These are phyloP conservation scores for Philopotamus ludificatus DNA, from an alignment of 1,140 invertebrate species.

Conservation along the genomic window DNA sequence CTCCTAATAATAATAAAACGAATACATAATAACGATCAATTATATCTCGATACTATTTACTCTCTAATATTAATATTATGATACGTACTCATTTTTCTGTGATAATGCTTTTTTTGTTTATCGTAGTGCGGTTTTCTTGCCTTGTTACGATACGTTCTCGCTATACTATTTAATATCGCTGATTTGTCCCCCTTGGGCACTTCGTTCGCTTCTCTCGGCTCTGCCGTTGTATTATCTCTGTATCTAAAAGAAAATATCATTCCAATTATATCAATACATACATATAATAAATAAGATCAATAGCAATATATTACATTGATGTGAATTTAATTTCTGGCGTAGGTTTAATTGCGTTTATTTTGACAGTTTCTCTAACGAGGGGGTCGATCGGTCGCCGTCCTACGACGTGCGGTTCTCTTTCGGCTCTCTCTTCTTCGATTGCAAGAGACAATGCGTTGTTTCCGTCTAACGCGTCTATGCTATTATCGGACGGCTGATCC, in stretches of 20 bases:
- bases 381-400: slow-evolving; percentile 43
- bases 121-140: slow-evolving; percentile 45
- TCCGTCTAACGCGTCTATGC: slow-evolving; percentile 63
- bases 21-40: neutral
- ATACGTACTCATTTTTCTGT: slow-evolving; percentile 47
- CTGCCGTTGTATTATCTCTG: slow-evolving; percentile 47
- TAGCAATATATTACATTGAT: slow-evolving; percentile 48
- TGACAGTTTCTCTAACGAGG: slow-evolving; percentile 29
- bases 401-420: slow-evolving; percentile 57
- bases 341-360: slow-evolving; percentile 43
- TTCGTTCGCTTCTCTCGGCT: slow-evolving; percentile 55
- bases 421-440: slow-evolving; percentile 71
- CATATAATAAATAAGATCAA: slow-evolving; percentile 13
- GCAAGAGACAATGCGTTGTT: slow-evolving; percentile 76
- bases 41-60: neutral
- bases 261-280: neutral
- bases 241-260: slow-evolving; percentile 29
- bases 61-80: neutral
- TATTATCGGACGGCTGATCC: slow-evolving; percentile 64
- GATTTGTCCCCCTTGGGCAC: slow-evolving; percentile 69
- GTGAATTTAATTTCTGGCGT: slow-evolving; percentile 52
- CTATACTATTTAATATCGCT: slow-evolving; percentile 71
- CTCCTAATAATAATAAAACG: slow-evolving; percentile 45
- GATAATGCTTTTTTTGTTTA: slow-evolving; percentile 43
- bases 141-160: slow-evolving; percentile 61